A percentile compares a stretch with the other conserved stretches of the same genome.
These are phyloP conservation scores for Drosophila paranaensis DNA, from an alignment of 2,888 invertebrate genomes.

Conservation along the genomic window DNA sequence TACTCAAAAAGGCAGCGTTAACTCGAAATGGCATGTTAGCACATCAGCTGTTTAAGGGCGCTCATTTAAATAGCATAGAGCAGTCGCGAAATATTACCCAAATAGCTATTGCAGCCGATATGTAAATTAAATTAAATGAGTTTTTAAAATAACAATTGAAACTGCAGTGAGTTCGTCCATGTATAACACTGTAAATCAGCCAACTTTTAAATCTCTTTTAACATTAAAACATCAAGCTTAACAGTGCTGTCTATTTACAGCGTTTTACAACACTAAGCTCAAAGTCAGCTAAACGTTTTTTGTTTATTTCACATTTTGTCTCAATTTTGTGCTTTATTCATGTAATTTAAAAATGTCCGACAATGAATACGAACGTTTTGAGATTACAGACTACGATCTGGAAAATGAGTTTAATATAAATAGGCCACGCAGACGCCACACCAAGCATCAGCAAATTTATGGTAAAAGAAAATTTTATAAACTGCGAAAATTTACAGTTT, in stretches of 20 bases:
- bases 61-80: background rate
- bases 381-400: slow-evolving; percentile 97
- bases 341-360: slow-evolving; percentile 79
- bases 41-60: background rate
- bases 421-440: slow-evolving; percentile 89
- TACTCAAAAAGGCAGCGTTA: slow-evolving; percentile 12
- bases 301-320: slow-evolving; percentile 22
- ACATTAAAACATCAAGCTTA: background rate
- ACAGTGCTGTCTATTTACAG: background rate
- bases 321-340: background rate
- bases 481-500: background rate
- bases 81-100: too few species aligned
- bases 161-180: background rate
- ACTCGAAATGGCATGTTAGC: background rate
- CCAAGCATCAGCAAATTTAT: slow-evolving; percentile 96
- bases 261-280: slow-evolving; percentile 39
- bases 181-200: background rate
- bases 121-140: background rate
- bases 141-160: background rate
- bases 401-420: slow-evolving; percentile 96
- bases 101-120: too few species aligned
- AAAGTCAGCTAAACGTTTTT: slow-evolving; percentile 33
- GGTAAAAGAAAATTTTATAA: slow-evolving; percentile 86
- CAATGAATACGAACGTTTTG: slow-evolving; percentile 95
- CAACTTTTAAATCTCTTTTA: background rate